phyloP scores from a whole-genome alignment of 2,888 invertebrate genomes.

The Dolichopus griseipennis region DNA sequence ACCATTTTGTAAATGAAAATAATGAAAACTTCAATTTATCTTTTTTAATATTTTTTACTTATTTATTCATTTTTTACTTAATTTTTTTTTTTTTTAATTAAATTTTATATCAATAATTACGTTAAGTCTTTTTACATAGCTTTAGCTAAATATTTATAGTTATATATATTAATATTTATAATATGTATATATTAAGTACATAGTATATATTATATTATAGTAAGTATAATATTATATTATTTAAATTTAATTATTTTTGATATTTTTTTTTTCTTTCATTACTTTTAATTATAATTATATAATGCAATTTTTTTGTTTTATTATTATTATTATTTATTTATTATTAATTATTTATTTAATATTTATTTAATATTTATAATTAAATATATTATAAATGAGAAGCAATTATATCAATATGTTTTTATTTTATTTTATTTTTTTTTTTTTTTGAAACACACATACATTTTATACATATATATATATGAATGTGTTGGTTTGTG shows the following conservation, averaged over 20 bases:
- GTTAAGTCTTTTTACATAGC: conserved; percentile 6
- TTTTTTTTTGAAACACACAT: neutral
- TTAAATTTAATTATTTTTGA: neutral
- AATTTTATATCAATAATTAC: conserved; percentile 4
- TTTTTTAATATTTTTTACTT: neutral
- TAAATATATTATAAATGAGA: neutral
- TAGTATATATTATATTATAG: neutral
- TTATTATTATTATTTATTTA: too few relatives aligned
- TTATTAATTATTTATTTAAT: too few relatives aligned
- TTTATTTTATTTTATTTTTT: neutral
- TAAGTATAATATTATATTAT: neutral
- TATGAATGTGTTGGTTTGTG: neutral
- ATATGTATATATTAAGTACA: too few relatives aligned
- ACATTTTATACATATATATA: neutral
- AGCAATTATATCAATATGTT: neutral
- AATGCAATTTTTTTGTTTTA: neutral
- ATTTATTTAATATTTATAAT: too few relatives aligned
- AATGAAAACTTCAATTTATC: neutral
- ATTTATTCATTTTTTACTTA: neutral
- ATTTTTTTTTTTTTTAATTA: neutral
- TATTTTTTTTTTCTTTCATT: neutral
- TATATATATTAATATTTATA: too few relatives aligned
- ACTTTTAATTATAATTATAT: neutral
- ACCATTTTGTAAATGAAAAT: neutral
- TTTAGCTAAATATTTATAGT: neutral